Base-by-base conservation (phyloP, 2,797 vertebrate genomes). In the Xenopus petersii region DNA sequence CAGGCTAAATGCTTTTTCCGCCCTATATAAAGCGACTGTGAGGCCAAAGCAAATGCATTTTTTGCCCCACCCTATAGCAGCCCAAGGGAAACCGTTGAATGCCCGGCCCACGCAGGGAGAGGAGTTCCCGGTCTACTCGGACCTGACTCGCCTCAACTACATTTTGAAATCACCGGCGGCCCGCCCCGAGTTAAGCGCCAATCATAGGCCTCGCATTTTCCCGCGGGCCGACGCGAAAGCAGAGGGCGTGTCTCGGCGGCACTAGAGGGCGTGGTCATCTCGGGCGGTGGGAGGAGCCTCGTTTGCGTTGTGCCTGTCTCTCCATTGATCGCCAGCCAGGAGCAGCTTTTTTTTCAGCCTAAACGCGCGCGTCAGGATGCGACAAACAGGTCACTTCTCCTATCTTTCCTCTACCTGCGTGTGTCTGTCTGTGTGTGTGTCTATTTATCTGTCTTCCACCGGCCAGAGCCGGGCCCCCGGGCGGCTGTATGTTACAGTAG, bases 311-410 rank as follows among this genome's bases (percentile, higher is more conserved):
- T 66, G 77, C 62, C 70, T 65, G 61, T 74, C 42, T 74, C 71
- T 79, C 77, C 77, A 79, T 79, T 79, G 77, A 79, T 79, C 70
- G 71, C 67, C 67, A 70, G 77, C 71, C 77, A 79, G 77, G 61
- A 79, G 77, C 77, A 17, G 77, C 66, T 64, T 56, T 60, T 51
- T 48, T 51, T 24, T 69, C 16, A 64, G 60, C 75, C 63, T 67
- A 26, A 63, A 36, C 64, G 59, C 16, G 70, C 70, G 55, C 75
- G 47, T 63, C 46, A 77, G 77, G 77, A 79, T 79, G 77, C 71
- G 54, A 70, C 77, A 66, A 65, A 70, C 77, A 79, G 77, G 77
- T 79, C 71, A 79, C 62, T 60, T 26, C 17, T 36, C 26, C 9
- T 26, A 7, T 61, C 11, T n/a, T 72, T 24, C 21, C 17, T 26